Base-by-base conservation (phyloP, 2,113 vertebrate genomes). In the Mus pahari region DNA sequence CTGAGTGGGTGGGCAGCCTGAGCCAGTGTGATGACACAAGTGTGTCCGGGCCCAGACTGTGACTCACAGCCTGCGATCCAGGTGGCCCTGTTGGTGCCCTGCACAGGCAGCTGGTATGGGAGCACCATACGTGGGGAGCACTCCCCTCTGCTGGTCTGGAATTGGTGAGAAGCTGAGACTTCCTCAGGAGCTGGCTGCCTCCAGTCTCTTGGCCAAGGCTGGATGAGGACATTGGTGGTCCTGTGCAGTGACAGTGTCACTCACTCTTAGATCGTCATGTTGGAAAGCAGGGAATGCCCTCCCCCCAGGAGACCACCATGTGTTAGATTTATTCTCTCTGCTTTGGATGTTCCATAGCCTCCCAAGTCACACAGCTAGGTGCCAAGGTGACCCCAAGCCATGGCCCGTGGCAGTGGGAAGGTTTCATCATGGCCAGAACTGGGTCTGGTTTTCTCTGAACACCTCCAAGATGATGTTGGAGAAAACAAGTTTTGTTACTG, bases 321-420 rank as follows among this genome's bases (percentile, higher is more conserved):
- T 36, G 64, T 64, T 60, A 58, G 20, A 60, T 17, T 60, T 24
- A 58, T 50, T 50, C 45, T 33, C n/a, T 70, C 19, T 70, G 45
- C 64, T 70, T 68, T 55, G 66, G 1, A 17, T 55, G 13, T 58
- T 66, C 33, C 48, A 60, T 22, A 20, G 28, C 64, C 77, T 31
- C 17, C 98, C 99, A 79, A 98, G 98, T 70, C 98, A 98, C 97
- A 99, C 99, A 97, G 92, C 62, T 22, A 99, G 99, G 96, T 98
- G 99, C 97, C 99, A 99, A 89, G 62, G 33, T 73, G 68, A 70
- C 45, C 71, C 90, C 53, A 70, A 14, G 7, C 62, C 42, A 60
- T 4, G 0, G 14, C 75, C 28, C 64, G 1, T 7, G 45, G 1
- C 1, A 0, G 19, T 22, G n/a, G 36, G 83, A 79, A 94, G 83